These are phyloP conservation scores for Heptranchias perlo DNA, from an alignment of 2,113 vertebrate species.

Conservation along the genomic window DNA sequence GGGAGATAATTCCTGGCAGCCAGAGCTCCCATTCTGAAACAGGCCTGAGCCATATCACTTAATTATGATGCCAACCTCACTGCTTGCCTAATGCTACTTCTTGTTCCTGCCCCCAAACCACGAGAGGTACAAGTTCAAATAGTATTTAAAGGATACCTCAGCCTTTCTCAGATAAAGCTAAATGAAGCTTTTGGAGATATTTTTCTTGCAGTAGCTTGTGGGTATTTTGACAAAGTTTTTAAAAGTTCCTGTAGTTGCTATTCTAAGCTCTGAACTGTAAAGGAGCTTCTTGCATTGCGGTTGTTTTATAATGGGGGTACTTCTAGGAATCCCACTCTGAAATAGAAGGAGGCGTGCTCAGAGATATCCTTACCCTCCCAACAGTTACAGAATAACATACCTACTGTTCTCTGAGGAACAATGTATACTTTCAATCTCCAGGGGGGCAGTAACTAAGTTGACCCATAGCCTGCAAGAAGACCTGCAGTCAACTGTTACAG, in stretches of 20 bases:
- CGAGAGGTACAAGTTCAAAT: no score
- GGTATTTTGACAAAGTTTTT: neutral
- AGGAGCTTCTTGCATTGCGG: neutral
- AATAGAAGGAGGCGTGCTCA: neutral
- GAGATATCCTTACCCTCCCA: no score
- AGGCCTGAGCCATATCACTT: neutral
- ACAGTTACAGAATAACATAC: no score
- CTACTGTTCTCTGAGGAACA: no score
- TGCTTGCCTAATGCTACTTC: neutral
- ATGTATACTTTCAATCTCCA: no score
- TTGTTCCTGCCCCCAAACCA: neutral
- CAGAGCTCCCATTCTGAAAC: neutral
- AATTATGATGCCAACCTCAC: neutral
- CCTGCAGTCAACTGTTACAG: no score
- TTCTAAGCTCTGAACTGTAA: neutral
- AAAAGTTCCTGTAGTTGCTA: neutral
- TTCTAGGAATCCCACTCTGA: neutral
- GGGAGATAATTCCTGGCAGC: no score
- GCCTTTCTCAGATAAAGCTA: neutral
- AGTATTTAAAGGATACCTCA: no score
- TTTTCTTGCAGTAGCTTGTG: neutral
- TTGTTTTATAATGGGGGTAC: neutral
- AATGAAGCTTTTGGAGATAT: neutral
- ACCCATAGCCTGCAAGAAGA: no score
- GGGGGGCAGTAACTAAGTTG: no score